These are phyloP conservation scores for Muscicapa comitata DNA, from an alignment of 2,797 vertebrate species.

Conservation along the genomic window DNA sequence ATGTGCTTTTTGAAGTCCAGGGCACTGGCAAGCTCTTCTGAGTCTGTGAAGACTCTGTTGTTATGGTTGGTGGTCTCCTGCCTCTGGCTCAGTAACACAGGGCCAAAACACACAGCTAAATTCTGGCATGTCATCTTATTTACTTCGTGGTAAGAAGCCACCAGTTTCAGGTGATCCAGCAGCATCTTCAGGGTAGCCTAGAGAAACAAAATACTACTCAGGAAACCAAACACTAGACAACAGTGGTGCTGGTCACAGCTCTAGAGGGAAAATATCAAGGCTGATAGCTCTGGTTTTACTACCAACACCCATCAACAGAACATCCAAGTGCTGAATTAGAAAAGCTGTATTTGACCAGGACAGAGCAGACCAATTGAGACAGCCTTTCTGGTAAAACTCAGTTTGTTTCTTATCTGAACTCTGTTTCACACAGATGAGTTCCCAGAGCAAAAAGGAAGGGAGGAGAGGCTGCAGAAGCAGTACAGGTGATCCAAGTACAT, in stretches of 20 bases:
- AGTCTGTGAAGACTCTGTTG: constrained; percentile 94
- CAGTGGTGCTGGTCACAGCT: not conserved
- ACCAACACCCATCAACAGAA: not conserved
- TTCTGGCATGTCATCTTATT: constrained; percentile 99
- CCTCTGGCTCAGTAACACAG: constrained; percentile 91
- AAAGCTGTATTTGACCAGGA: not conserved
- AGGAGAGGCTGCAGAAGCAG: not conserved
- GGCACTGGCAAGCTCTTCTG: constrained; percentile 92
- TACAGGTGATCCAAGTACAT: not conserved
- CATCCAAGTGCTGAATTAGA: not conserved
- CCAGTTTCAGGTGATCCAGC: constrained; percentile 92
- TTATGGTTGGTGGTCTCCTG: constrained; percentile 91
- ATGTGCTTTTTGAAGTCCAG: constrained; percentile 99
- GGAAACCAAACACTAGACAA: not conserved
- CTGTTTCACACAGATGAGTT: not conserved
- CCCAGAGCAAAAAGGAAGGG: not conserved
- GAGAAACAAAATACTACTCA: constrained; percentile 43
- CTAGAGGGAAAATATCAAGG: not conserved
- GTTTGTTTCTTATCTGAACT: not conserved
- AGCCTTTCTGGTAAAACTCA: not conserved
- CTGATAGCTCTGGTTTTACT: not conserved
- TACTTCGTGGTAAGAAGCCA: constrained; percentile 91
- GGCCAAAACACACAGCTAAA: constrained; percentile 96
- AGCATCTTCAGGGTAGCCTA: constrained; percentile 92
- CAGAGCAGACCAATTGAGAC: not conserved